Base-by-base conservation (phyloP, 2,113 vertebrate genomes). In the Melanostigma gelatinosum region DNA sequence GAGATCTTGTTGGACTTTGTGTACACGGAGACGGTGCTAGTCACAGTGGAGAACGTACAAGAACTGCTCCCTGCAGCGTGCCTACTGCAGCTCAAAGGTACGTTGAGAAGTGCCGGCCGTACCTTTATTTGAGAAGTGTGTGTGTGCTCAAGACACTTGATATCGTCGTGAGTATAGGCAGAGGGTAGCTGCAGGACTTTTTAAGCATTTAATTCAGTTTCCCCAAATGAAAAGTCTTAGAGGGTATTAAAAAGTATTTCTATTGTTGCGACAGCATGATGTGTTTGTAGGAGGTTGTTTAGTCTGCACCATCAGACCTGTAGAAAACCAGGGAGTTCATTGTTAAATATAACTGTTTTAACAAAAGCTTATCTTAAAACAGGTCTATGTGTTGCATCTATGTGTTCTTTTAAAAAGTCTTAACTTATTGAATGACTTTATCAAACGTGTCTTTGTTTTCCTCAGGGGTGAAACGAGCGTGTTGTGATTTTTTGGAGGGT, bases 1-100 rank as follows among this genome's bases (percentile, higher is more conserved):
- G 98, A 99, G 91, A 99, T 99, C 91, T 94, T 99, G 64, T 79
- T 99, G 86, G 98, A 99, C 92, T 99, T 99, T 88, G 98, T 99
- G 13, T 99, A 99, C 85, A 99, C 98, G 32, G 98, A 99, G 92
- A 99, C 98, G 0, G 98, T 99, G 48, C 94, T 98, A 0, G 98
- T 99, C 80, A 99, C 98, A 0, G 98, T 99, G 84, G 98, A 99
- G 90, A 99, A 99, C 0, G 98, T 99, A 34, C 98, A 99, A 58
- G 98, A 99, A 20, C 90, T 99, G 86, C 96, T 99, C 27, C 98
- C 98, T 11, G 98, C 98, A 2, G 97, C 98, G 0, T 99, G 98
- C 82, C 91, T 99, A 77, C 95, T 99, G 64, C 98, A 99, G 90
- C 95, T 99, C 75, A 99, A 99, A 98, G 98, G 98, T 99, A 94